Evolutionary conservation across 2,888 invertebrate species (phyloP), one percentile per base, ranked within the genome.

Genomic region (Tachina grossa): DNA sequence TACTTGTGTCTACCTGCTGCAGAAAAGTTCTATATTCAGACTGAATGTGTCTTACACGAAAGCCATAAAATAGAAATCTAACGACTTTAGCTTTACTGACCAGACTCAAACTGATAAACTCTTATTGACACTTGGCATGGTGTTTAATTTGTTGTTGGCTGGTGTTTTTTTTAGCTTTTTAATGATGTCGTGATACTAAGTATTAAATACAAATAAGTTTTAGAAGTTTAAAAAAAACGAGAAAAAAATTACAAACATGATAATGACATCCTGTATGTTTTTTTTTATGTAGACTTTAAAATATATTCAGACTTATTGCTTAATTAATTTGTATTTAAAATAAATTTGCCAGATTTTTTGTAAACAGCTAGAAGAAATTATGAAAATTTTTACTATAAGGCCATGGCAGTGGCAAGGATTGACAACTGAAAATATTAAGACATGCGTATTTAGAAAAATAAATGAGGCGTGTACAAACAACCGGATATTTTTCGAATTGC

Each of bases 51-150:
- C 19, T 22, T 11, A 41, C 9, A 41, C 19, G 22, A 43, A 11
- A 47, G 16, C 9, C 13, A 13, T 13, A 31, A 13, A 65, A 49
- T n/a, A 14, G 47, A 63, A 63, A 66, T 65, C 43, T 55, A 71
- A 72, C 72, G 72, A 61, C 71, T 81, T 71, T 84, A 75, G 72
- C 59, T 45, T 53, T 51, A 49, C 68, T 81, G 83, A 74, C 74
- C 68, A 78, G 78, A 77, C 74, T 68, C 43, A 45, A 69, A 45
- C 57, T 59, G 59, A 68, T 83, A 68, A 78, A 61, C 68, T 53
- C 16, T 63, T 83, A 61, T 78, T 83, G 68, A 78, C 77, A 83
- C 22, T 68, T 74, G 69, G 79, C 53, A n/a, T 68, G 53, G 65
- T 45, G n/a, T 47, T 59, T 59, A 41, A 55, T 16, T 47, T 65